phyloP scores from a whole-genome alignment of 1,140 invertebrate species.

The Monochamus saltuarius region DNA sequence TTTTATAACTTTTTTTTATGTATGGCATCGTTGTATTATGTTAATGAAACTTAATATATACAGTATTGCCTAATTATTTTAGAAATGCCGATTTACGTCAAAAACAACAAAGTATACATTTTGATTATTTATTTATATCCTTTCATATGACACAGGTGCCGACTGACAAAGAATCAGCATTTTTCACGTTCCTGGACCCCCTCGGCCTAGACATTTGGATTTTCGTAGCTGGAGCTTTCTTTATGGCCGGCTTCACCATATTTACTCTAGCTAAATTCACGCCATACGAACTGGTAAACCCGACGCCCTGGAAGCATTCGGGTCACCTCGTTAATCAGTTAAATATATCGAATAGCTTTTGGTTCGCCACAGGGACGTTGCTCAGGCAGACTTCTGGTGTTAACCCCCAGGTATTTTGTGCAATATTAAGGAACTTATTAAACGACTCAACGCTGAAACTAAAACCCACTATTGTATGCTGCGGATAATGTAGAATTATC shows the following conservation, averaged over 20 bases:
- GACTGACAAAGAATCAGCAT: constrained; percentile 82
- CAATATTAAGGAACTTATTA: too few species aligned
- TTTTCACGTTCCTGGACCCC: constrained; percentile 95
- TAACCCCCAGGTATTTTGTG: constrained; percentile 75
- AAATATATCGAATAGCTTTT: constrained; percentile 86
- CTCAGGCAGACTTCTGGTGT: constrained; percentile 86
- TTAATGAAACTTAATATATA: too few species aligned
- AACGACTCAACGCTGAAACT: neutral
- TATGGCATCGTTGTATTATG: too few species aligned
- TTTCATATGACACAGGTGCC: constrained; percentile 65
- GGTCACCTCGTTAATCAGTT: constrained; percentile 89
- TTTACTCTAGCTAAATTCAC: constrained; percentile 94
- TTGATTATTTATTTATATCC: too few species aligned
- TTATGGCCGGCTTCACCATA: constrained; percentile 88
- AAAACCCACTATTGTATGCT: constrained; percentile 13
- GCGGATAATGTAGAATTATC: neutral
- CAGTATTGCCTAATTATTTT: too few species aligned
- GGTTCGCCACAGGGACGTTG: constrained; percentile 93
- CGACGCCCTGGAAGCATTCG: constrained; percentile 78
- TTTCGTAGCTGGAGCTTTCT: constrained; percentile 88
- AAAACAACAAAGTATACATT: too few species aligned
- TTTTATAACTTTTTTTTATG: too few species aligned
- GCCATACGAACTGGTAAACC: constrained; percentile 93
- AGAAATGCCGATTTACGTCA: too few species aligned
- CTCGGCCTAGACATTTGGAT: constrained; percentile 93